These are phyloP conservation scores for Agriopis aurantiaria DNA, from an alignment of 2,888 invertebrate species.

Conservation along the genomic window DNA sequence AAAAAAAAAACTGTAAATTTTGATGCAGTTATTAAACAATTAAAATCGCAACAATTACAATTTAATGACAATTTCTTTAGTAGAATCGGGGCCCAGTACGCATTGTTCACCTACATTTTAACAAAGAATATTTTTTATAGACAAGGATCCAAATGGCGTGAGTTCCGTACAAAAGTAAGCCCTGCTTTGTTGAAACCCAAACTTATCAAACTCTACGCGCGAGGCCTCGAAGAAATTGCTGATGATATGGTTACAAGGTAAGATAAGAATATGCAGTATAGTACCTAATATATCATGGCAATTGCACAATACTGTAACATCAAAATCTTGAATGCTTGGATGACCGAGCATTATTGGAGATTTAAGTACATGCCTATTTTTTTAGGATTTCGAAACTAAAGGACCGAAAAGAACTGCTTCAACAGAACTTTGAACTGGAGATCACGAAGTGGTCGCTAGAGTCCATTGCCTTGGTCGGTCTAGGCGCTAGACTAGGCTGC, in stretches of 20 bases:
- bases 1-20: too few species aligned
- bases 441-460: slow-evolving; percentile 89
- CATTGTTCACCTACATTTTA: too few species aligned
- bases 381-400: slow-evolving; percentile 65
- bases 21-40: too few species aligned
- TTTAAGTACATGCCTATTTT: not conserved
- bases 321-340: not conserved
- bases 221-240: slow-evolving; percentile 81
- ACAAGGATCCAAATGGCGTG: slow-evolving; percentile 89
- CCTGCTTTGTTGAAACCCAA: slow-evolving; percentile 89
- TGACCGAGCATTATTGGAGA: too few species aligned
- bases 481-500: slow-evolving; percentile 73
- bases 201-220: slow-evolving; percentile 81
- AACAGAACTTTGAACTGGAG: slow-evolving; percentile 80
- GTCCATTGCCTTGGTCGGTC: slow-evolving; percentile 73
- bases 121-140: slow-evolving; percentile 54
- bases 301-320: not conserved
- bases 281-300: not conserved
- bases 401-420: slow-evolving; percentile 61
- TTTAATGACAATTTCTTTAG: too few species aligned
- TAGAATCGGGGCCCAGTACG: too few species aligned
- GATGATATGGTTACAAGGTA: slow-evolving; percentile 72
- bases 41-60: too few species aligned
- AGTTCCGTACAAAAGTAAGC: slow-evolving; percentile 89
- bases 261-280: not conserved